phyloP scores from a whole-genome alignment of 2,888 invertebrate species.

The Polydrusus cervinus region DNA sequence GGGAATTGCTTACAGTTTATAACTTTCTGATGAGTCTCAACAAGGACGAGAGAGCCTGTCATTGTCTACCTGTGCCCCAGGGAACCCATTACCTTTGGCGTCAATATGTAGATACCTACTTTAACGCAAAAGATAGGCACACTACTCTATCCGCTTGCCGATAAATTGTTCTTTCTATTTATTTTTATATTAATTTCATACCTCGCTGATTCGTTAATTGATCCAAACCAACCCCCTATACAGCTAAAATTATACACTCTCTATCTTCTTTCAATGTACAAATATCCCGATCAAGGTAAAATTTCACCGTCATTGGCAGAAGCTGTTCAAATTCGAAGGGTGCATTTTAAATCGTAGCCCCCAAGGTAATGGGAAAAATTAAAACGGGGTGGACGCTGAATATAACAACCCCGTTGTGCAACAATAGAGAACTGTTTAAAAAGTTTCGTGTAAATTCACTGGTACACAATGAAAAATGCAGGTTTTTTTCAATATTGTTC shows the following conservation, averaged over 20 bases:
- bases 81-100: no score
- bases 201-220: slow-evolving; percentile 20
- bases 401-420: slow-evolving; percentile 25
- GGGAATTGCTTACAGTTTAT: no score
- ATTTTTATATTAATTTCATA: no score
- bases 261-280: slow-evolving; percentile 16
- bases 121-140: no score
- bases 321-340: slow-evolving; percentile 31
- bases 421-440: background rate
- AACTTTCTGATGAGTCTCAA: no score
- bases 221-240: slow-evolving; percentile 20
- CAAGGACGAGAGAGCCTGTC: no score
- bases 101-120: no score
- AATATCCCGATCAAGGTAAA: slow-evolving; percentile 26
- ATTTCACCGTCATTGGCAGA: slow-evolving; percentile 29
- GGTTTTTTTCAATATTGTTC: no score
- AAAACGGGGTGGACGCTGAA: slow-evolving; percentile 41
- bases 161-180: no score
- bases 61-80: no score
- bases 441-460: background rate
- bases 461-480: background rate
- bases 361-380: slow-evolving; percentile 33
- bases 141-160: no score
- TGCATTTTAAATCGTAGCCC: slow-evolving; percentile 40
- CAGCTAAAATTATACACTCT: slow-evolving; percentile 15